Percentiles rank a stretch among this genome's conserved stretches.
Evolutionary conservation across 2,113 vertebrate species (phyloP).

Genomic region (Beaufortia kweichowensis): DNA sequence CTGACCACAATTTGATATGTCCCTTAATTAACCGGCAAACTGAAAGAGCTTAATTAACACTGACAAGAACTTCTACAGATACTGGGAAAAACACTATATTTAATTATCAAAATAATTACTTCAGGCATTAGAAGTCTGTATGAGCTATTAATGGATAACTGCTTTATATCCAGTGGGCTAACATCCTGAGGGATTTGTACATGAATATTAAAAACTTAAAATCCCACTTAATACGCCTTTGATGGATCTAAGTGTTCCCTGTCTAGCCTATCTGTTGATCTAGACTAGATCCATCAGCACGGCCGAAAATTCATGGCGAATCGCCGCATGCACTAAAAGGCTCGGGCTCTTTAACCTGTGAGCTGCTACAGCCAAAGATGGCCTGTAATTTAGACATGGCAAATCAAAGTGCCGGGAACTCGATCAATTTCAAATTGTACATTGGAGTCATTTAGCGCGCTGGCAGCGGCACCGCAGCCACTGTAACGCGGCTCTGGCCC

Average conservation of each 20-base stretch:
- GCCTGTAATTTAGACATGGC: constrained; percentile 32
- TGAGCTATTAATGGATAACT: constrained; percentile 15
- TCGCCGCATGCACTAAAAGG: background rate
- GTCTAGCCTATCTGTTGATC: constrained; percentile 15
- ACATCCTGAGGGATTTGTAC: constrained; percentile 8
- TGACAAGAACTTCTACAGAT: constrained; percentile 2
- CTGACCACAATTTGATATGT: constrained; percentile 11
- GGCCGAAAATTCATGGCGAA: background rate
- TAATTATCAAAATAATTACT: constrained; percentile 1
- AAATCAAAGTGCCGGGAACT: constrained; percentile 41
- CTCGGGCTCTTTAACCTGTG: constrained; percentile 30
- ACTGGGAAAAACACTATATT: background rate
- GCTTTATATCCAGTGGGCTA: constrained; percentile 15
- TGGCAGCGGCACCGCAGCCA: constrained; percentile 20
- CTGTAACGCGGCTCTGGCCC: constrained; percentile 32
- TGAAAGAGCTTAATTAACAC: constrained; percentile 13
- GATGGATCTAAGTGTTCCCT: constrained; percentile 5
- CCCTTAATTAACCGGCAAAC: constrained; percentile 15
- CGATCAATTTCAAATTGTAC: constrained; percentile 49
- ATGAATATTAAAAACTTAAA: constrained; percentile 17
- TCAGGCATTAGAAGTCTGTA: constrained; percentile 3
- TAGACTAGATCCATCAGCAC: constrained; percentile 3
- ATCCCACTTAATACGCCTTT: constrained; percentile 26
- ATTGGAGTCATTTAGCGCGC: constrained; percentile 40
- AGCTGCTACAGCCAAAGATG: background rate